Percentiles rank a stretch among this genome's conserved stretches.
phyloP scores from a whole-genome alignment of 53 echinoderm and acorn worm genomes.

The Arbacia lixula region DNA sequence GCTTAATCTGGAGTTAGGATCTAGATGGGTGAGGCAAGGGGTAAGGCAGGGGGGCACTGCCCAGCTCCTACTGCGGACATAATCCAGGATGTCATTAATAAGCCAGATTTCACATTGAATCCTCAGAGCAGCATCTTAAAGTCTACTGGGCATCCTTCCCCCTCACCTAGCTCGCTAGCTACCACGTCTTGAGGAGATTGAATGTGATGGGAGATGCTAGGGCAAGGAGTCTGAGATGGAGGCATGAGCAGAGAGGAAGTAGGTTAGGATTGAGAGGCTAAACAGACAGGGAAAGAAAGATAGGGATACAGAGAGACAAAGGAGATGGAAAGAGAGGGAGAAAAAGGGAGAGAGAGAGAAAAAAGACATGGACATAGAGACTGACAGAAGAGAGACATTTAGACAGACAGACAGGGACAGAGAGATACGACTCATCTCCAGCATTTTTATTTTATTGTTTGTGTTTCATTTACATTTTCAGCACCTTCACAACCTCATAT shows the following conservation, averaged over 20 bases:
- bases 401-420: not conserved
- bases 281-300: constrained; percentile 18
- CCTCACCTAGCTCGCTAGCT: constrained; percentile 28
- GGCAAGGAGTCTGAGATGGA: too few species aligned
- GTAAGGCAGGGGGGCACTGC: too few species aligned
- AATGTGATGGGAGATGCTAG: too few species aligned
- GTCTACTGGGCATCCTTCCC: constrained; percentile 14
- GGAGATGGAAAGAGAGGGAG: not conserved
- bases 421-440: not conserved
- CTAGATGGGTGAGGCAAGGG: too few species aligned
- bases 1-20: constrained; percentile 2
- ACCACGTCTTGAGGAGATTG: not conserved
- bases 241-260: too few species aligned
- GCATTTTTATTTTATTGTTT: not conserved
- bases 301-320: not conserved
- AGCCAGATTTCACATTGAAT: constrained; percentile 35
- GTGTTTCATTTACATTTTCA: not conserved
- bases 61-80: constrained; percentile 3
- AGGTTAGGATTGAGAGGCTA: too few species aligned
- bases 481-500: not conserved
- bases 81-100: constrained; percentile 45
- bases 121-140: not conserved
- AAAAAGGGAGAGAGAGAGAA: not conserved
- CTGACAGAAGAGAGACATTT: not conserved
- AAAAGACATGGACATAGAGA: not conserved